Percentiles rank a stretch among this genome's conserved stretches.
Conservation (phyloP, 1,140 invertebrate genomes). For the Aphaenogaster floridana region DNA sequence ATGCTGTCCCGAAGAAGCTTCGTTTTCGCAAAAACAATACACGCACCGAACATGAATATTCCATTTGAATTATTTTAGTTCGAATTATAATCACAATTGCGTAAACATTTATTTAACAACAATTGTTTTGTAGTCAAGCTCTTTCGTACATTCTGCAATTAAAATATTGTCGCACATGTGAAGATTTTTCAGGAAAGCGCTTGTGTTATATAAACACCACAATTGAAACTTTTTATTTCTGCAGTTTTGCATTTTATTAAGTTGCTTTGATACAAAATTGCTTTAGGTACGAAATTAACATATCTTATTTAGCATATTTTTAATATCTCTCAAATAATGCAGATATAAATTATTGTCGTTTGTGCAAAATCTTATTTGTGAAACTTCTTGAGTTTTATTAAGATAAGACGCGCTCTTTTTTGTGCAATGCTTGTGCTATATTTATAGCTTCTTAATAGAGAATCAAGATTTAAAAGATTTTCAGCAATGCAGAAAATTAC, state of each 20-base stretch:
- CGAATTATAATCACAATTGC: background rate
- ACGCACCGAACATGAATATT: background rate
- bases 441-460: background rate
- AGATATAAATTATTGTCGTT: constrained; percentile 6
- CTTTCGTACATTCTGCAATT: background rate
- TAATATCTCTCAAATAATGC: constrained; percentile 14
- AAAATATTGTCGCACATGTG: background rate
- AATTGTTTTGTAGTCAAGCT: background rate
- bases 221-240: background rate
- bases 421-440: background rate
- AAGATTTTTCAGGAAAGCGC: background rate
- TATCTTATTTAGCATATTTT: constrained; percentile 5
- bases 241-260: constrained; percentile 10
- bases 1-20: background rate
- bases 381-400: background rate
- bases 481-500: background rate
- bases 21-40: background rate
- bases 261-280: background rate
- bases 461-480: background rate
- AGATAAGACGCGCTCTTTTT: background rate
- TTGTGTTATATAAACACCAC: background rate
- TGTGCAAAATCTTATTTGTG: background rate
- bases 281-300: background rate
- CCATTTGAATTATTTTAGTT: background rate
- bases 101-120: constrained; percentile 25